These are phyloP conservation scores for Clangula hyemalis DNA, from an alignment of 2,797 vertebrate species.

Conservation along the genomic window DNA sequence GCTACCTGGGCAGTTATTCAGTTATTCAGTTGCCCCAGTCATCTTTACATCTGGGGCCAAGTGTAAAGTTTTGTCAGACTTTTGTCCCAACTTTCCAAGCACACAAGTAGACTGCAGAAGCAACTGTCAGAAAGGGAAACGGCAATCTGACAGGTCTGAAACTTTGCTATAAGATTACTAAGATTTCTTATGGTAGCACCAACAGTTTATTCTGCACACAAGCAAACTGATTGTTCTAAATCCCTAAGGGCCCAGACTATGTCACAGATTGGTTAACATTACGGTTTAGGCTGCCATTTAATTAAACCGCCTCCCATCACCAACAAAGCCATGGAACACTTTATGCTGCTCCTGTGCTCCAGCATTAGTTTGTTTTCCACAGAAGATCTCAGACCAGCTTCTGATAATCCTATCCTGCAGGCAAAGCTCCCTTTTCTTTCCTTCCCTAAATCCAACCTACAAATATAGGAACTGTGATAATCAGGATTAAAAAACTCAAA, in stretches of 20 bases:
- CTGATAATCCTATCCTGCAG: slow-evolving; percentile 30
- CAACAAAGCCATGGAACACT: not conserved
- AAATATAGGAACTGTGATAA: slow-evolving; percentile 4
- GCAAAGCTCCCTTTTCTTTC: slow-evolving; percentile 23
- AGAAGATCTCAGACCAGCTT: slow-evolving; percentile 14
- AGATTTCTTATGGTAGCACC: not conserved
- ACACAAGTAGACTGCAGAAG: not conserved
- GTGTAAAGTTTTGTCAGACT: not conserved
- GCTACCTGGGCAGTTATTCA: not conserved
- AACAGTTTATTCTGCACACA: not conserved
- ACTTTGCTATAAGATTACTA: not conserved
- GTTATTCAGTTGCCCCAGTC: not conserved
- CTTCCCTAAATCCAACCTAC: slow-evolving; percentile 21
- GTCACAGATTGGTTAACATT: not conserved
- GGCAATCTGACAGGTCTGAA: not conserved
- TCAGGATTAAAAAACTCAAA: slow-evolving; percentile 35
- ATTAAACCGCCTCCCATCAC: not conserved
- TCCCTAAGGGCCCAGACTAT: not conserved
- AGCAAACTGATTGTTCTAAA: not conserved
- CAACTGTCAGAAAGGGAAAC: not conserved
- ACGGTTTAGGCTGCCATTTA: not conserved
- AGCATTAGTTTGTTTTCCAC: slow-evolving; percentile 19
- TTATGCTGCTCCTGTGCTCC: not conserved
- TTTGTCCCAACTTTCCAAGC: not conserved
- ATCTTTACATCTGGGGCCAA: not conserved